Evolutionary conservation across 2,797 vertebrate species (phyloP), one percentile per base, ranked within the genome.

Genomic region (Liparis tanakae): DNA sequence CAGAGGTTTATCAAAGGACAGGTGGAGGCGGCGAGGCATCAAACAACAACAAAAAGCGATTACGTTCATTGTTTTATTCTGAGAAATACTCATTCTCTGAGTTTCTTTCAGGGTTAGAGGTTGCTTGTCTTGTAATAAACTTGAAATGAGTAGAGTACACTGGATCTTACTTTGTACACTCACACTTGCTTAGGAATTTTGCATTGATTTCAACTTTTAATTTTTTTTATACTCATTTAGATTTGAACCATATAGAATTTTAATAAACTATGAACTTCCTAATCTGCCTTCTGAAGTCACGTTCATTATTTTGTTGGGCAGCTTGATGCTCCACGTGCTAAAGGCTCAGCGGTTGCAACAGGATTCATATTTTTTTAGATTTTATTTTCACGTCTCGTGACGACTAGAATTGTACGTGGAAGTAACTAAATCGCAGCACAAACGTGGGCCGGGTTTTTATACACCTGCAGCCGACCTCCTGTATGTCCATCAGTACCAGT

Each of bases 121-220:
- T 90, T 88, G 86, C 89, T 30, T 93, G 86, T 92, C 89, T 91
- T 90, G 74, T 86, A 68, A 88, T 86, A 92, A 93, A 94, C 93
- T 94, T 94, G 93, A 94, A 93, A 84, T 80, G 87, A 92, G 93
- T 92, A 88, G 82, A 89, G 89, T 91, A 92, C 90, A 95, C 94
- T 95, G 94, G 94, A 93, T 82, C 85, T 86, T 74, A 80, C 85
- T 59, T 88, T 90, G 85, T 87, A 89, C 87, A 83, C 84, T 90
- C 88, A 87, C 80, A 87, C 79, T 78, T 85, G 89, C 88, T 87
- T 91, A 88, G 87, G 82, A 88, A 81, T 86, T 87, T 85, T 6
- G 67, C 82, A 67, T 89, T 89, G 76, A 83, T 85, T 91, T 91
- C 79, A 84, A 70, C 63, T 55, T 56, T 80, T 41, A 30, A 6